A percentile compares a stretch with the other conserved stretches of the same genome.
phyloP scores from a whole-genome alignment of 92 coral and sea anemone genomes.

The Porites evermanni region DNA sequence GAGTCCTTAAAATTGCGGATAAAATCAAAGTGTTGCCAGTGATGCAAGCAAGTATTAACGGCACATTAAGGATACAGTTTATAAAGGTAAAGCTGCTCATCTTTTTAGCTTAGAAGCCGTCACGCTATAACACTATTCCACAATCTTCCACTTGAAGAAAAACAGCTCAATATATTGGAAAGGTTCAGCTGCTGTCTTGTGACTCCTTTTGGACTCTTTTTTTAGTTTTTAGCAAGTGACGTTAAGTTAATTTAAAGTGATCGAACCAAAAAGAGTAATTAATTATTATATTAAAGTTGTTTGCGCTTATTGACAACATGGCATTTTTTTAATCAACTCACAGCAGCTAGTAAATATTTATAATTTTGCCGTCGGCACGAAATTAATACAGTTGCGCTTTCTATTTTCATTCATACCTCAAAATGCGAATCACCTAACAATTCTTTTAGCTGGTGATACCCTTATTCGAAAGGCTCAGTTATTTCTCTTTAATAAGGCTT shows the following conservation, averaged over 20 bases:
- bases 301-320: neutral
- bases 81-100: neutral
- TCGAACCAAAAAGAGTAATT: neutral
- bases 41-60: neutral
- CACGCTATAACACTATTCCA: neutral
- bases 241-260: neutral
- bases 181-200: neutral
- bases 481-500: too few relatives aligned
- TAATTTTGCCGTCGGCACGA: neutral
- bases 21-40: conserved; percentile 2
- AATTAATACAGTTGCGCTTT: too few relatives aligned
- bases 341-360: neutral
- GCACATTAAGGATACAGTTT: neutral
- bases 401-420: too few relatives aligned
- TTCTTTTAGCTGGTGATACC: too few relatives aligned
- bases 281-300: too few relatives aligned
- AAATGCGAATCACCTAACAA: too few relatives aligned
- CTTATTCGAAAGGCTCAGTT: too few relatives aligned
- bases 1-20: conserved; percentile 13
- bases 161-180: too few relatives aligned
- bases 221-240: neutral
- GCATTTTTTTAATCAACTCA: neutral
- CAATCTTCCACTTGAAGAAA: neutral
- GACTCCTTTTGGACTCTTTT: neutral
- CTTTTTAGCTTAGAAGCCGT: neutral